Conservation (phyloP, 2,888 invertebrate genomes). For the Leucophenga montana region DNA sequence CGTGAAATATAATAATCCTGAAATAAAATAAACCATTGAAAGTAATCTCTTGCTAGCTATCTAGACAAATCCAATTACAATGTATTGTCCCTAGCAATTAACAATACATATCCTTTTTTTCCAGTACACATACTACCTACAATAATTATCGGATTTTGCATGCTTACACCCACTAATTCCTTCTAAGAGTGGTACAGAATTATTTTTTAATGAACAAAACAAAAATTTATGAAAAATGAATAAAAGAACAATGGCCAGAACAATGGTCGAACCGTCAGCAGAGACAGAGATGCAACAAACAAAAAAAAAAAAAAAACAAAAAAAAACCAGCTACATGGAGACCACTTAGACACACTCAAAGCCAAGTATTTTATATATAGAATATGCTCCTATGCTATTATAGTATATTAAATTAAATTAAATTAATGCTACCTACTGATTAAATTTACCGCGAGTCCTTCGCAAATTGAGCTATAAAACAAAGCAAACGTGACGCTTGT, state of each 20-base stretch:
- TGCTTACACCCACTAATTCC: neutral
- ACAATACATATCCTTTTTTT: neutral
- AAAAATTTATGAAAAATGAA: neutral
- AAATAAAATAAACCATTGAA: no score
- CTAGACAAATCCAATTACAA: no score
- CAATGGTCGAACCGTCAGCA: no score
- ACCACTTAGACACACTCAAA: slow-evolving; percentile 62
- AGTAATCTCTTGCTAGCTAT: no score
- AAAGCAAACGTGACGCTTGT: slow-evolving; percentile 37
- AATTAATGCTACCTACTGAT: slow-evolving; percentile 59
- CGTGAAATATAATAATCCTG: no score
- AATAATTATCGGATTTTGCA: neutral
- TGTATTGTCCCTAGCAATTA: no score
- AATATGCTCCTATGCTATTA: neutral
- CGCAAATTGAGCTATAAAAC: slow-evolving; percentile 31
- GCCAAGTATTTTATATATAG: neutral
- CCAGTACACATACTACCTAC: neutral
- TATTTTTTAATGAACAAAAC: no score
- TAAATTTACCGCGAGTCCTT: slow-evolving; percentile 46
- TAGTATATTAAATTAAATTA: slow-evolving; percentile 62
- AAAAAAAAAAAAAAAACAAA: neutral
- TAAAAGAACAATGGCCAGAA: neutral
- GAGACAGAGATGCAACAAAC: no score
- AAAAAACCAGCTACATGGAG: neutral
- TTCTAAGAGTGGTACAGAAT: no score